A percentile compares a stretch with the other conserved stretches of the same genome.
Conservation (phyloP, 37 sponge, comb jelly and placozoan genomes). For the Eunapius fragilis region DNA sequence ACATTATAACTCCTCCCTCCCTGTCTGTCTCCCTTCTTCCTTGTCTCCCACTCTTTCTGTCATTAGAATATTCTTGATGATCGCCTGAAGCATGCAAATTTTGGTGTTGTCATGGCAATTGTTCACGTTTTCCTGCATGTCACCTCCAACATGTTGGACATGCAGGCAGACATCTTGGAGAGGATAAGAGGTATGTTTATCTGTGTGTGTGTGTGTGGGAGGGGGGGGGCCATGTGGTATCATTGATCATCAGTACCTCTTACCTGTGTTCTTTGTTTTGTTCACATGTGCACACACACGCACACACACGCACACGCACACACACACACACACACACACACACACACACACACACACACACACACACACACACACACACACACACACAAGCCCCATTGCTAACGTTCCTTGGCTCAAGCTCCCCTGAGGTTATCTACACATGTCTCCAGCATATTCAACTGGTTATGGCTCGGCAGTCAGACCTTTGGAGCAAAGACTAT, state of each 20-base stretch:
- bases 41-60: background rate
- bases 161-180: constrained; percentile 74
- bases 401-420: constrained; percentile 72
- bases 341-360: constrained; percentile 4
- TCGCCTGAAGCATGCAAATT: constrained; percentile 76
- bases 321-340: constrained; percentile 2
- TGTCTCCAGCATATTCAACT: constrained; percentile 88
- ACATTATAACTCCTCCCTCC: background rate
- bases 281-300: no score
- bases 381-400: constrained; percentile 72
- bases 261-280: no score
- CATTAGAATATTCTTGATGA: constrained; percentile 76
- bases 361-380: constrained; percentile 13
- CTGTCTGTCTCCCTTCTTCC: background rate
- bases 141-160: constrained; percentile 69
- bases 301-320: background rate
- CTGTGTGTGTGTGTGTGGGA: no score
- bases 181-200: constrained; percentile 60
- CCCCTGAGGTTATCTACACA: constrained; percentile 76
- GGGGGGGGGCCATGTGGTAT: background rate
- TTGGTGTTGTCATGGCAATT: constrained; percentile 81
- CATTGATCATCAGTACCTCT: background rate
- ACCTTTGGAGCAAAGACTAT: constrained; percentile 57
- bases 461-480: constrained; percentile 62
- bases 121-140: constrained; percentile 80